A percentile compares a stretch with the other conserved stretches of the same genome.
Evolutionary conservation across 1,140 invertebrate genomes (phyloP).

Genomic region (Campoletis sonorensis): DNA sequence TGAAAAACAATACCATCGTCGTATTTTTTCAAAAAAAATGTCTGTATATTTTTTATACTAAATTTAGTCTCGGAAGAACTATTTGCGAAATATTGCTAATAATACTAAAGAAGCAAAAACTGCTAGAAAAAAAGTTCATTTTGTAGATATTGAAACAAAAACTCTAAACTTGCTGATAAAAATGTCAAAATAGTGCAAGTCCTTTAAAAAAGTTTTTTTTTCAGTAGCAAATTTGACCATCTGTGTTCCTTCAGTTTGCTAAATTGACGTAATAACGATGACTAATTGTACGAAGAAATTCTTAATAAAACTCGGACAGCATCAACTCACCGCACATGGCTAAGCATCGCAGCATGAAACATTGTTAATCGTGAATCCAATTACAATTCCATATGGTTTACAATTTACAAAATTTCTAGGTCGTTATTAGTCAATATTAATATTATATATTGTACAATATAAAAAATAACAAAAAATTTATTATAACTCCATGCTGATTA

Average conservation of each 20-base stretch:
- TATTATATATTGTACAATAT: constrained; percentile 4
- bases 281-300: constrained; percentile 2
- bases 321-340: constrained; percentile 72
- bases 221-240: too few relatives aligned
- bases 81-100: too few relatives aligned
- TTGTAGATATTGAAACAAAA: too few relatives aligned
- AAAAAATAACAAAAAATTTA: constrained; percentile 33
- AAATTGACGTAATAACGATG: background rate
- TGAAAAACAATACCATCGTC: too few relatives aligned
- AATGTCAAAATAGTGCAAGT: too few relatives aligned
- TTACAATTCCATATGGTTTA: constrained; percentile 62
- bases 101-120: too few relatives aligned
- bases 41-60: too few relatives aligned
- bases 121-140: too few relatives aligned
- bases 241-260: background rate
- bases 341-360: constrained; percentile 75
- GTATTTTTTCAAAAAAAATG: too few relatives aligned
- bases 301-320: background rate
- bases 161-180: too few relatives aligned
- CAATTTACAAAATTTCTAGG: constrained; percentile 27
- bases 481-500: constrained; percentile 41
- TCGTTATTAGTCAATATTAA: constrained; percentile 20
- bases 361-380: constrained; percentile 70
- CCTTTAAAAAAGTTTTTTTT: too few relatives aligned
- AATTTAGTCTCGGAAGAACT: too few relatives aligned